Conservation (phyloP, 2,888 invertebrate species). For the Drosophila sordidula region DNA sequence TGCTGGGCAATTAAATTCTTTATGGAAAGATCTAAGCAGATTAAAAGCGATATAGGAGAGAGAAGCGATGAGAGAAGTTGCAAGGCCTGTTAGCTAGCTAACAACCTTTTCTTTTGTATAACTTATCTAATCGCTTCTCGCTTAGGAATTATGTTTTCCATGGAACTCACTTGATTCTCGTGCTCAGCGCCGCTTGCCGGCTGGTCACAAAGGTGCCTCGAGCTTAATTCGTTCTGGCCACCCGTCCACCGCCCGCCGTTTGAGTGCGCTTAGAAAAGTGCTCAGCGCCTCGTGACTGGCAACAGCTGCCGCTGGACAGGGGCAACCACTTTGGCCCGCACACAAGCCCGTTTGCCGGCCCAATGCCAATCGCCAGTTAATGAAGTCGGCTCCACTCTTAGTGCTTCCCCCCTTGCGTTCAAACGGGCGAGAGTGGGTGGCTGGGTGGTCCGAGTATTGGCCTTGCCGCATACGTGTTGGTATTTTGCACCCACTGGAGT, state of each 20-base stretch:
- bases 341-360: conserved; percentile 1
- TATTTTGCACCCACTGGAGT: conserved; percentile 57
- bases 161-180: background rate
- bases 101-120: background rate
- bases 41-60: too few relatives aligned
- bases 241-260: background rate
- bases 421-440: background rate
- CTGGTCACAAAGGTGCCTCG: conserved; percentile 7
- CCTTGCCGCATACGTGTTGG: conserved; percentile 50
- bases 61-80: too few relatives aligned
- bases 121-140: background rate
- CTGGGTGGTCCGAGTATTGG: background rate
- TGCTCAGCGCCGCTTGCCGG: background rate
- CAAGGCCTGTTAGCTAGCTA: too few relatives aligned
- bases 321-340: background rate
- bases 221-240: background rate
- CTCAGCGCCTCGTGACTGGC: conserved; percentile 41
- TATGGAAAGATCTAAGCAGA: too few relatives aligned
- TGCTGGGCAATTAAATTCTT: too few relatives aligned
- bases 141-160: background rate
- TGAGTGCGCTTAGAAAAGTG: conserved; percentile 8
- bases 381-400: conserved; percentile 68
- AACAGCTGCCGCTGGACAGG: conserved; percentile 36
- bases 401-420: conserved; percentile 49
- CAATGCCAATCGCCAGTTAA: conserved; percentile 52